Conservation (phyloP, 2,113 vertebrate species). For the Leucopsar rothschildi region DNA sequence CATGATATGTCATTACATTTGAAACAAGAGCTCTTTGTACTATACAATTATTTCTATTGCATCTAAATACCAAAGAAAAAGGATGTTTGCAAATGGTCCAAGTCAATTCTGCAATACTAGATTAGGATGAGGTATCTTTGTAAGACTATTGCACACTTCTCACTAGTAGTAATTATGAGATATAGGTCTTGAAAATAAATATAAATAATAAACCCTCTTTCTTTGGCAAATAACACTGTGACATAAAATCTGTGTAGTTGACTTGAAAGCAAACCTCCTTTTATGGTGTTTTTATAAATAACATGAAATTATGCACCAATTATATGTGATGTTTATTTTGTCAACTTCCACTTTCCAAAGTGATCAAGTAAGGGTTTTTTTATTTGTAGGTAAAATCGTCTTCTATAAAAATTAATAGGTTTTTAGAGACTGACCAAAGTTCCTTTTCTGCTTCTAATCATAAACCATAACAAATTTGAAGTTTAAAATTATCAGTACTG, state of each 20-base stretch:
- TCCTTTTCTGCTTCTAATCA: neutral
- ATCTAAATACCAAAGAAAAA: neutral
- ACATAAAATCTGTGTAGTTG: neutral
- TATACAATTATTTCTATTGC: neutral
- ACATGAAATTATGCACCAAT: slow-evolving; percentile 10
- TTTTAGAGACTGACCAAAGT: neutral
- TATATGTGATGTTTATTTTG: slow-evolving; percentile 34
- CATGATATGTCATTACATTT: neutral
- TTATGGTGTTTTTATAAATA: slow-evolving; percentile 29
- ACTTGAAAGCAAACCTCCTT: neutral
- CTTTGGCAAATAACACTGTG: neutral
- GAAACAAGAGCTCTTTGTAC: neutral
- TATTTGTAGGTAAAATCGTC: neutral
- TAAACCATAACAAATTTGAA: neutral
- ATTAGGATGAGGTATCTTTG: neutral
- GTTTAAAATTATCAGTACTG: neutral
- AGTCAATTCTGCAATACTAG: neutral
- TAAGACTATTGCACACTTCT: neutral
- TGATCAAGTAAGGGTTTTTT: neutral
- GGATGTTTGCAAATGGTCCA: neutral
- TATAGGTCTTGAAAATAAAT: neutral
- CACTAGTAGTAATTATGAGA: neutral
- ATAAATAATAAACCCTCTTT: neutral
- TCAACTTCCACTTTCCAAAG: slow-evolving; percentile 18
- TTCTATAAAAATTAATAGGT: neutral